Evolutionary conservation across 1,140 invertebrate species (phyloP), one percentile per base, ranked within the genome.

Genomic region (Steinernema khuongi): DNA sequence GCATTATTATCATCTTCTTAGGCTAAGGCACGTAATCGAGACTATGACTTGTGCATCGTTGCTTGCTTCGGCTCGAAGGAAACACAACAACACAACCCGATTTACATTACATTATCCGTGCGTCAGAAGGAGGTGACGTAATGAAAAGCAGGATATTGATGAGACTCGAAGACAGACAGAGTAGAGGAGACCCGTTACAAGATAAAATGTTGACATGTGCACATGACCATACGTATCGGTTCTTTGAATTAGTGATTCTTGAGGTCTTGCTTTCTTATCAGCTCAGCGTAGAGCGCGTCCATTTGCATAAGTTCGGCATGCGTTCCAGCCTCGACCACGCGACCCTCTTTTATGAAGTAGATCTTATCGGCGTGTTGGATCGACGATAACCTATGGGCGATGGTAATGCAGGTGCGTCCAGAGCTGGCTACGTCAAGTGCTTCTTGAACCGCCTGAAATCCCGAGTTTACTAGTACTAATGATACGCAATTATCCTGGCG

Each of bases 251-350:
- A 41, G 36, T 60, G 50, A 22, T 60, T 60, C 33, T 68, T 79
- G 66, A 87, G 78, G 84, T 87, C 79, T 43, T 81, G 80, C 44
- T 78, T 76, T 43, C 68, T 32, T 14, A 80, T 78, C 73, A 95
- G 86, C 79, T 90, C 89, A 85, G 91, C 90, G 86, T 95, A 95
- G 0, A 92, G 88, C 0, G 93, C 93, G 79, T 90, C 89, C 70
- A 88, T 88, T 2, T 88, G 86, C 22, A 94, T 88, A 1, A 96
- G 87, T 83, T 94, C 90, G 14, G 90, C 88, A 86, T 96, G 93
- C 0, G 89, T 92, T 0, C 80, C 80, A 1, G 19, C 14, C 80
- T 87, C 87, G 1, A 80, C 71, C 1, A 87, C 80, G 33, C 79
- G 71, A 67, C 87, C 87, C 1, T 82, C 30, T 68, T 86, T 80